Conservation (phyloP, 2,888 invertebrate species). For the Himalopsyche japonica region DNA sequence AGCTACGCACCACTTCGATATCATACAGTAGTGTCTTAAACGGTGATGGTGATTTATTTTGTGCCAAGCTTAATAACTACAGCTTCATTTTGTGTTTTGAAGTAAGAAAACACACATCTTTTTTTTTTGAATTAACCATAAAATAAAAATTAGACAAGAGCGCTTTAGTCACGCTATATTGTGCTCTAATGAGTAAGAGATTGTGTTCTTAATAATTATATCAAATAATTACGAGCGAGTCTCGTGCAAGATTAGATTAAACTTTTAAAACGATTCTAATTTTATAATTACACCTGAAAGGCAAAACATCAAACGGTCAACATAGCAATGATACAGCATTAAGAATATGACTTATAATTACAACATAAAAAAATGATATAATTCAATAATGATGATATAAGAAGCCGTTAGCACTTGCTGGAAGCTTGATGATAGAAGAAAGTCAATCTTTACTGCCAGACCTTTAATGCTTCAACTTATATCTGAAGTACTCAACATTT, state of each 20-base stretch:
- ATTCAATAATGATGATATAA: background rate
- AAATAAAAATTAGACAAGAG: too few species aligned
- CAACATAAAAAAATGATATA: background rate
- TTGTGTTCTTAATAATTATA: background rate
- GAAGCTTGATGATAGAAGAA: background rate
- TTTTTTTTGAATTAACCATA: too few species aligned
- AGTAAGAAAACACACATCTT: too few species aligned
- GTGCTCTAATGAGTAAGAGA: background rate
- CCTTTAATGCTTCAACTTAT: background rate
- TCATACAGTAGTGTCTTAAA: too few species aligned
- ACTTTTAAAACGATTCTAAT: background rate
- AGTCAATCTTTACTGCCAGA: background rate
- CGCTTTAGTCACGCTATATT: background rate
- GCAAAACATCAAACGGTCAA: background rate
- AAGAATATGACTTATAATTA: background rate
- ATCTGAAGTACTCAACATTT: too few species aligned
- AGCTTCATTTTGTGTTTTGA: too few species aligned
- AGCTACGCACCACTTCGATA: too few species aligned
- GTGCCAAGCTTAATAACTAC: too few species aligned
- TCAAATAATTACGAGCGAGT: background rate
- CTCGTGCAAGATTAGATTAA: background rate
- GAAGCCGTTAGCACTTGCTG: too few species aligned
- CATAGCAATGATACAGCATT: background rate
- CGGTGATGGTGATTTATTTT: too few species aligned
- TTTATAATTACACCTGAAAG: background rate